phyloP scores from a whole-genome alignment of 2,113 vertebrate genomes.

The Nothocercus julius region DNA sequence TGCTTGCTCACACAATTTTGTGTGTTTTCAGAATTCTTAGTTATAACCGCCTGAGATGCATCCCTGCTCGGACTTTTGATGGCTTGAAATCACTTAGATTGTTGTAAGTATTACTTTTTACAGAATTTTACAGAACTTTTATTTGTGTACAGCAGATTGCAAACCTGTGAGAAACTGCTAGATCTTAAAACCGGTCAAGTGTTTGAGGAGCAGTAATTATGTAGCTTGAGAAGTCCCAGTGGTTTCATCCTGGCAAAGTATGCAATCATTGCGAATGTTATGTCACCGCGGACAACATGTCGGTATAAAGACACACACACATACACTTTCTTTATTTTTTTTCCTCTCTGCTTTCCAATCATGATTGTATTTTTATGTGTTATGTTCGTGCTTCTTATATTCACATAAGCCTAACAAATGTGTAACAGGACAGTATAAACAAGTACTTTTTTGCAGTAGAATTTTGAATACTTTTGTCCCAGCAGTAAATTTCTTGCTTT shows the following conservation, averaged over 20 bases:
- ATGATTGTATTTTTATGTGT: not conserved
- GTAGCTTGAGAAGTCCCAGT: not conserved
- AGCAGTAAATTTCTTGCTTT: not conserved
- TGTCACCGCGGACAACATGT: not conserved
- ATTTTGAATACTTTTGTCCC: not conserved
- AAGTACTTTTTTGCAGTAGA: not conserved
- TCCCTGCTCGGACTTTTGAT: constrained; percentile 89
- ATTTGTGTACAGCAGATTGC: not conserved
- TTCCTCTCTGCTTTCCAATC: not conserved
- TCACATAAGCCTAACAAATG: not conserved
- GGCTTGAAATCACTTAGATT: constrained; percentile 91
- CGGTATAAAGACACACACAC: not conserved
- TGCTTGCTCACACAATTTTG: not conserved
- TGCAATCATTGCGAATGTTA: not conserved
- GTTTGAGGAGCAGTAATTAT: not conserved
- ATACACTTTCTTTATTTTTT: not conserved
- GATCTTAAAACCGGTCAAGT: not conserved
- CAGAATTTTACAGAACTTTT: not conserved
- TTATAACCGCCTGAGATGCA: constrained; percentile 93
- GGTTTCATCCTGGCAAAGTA: not conserved
- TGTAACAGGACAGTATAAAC: not conserved
- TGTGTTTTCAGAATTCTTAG: constrained; percentile 89
- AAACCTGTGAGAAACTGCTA: not conserved
- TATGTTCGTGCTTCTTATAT: not conserved
- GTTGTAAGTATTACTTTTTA: constrained; percentile 83